Base-by-base conservation (phyloP, 2,113 vertebrate species). In the Saguinus imperator region DNA sequence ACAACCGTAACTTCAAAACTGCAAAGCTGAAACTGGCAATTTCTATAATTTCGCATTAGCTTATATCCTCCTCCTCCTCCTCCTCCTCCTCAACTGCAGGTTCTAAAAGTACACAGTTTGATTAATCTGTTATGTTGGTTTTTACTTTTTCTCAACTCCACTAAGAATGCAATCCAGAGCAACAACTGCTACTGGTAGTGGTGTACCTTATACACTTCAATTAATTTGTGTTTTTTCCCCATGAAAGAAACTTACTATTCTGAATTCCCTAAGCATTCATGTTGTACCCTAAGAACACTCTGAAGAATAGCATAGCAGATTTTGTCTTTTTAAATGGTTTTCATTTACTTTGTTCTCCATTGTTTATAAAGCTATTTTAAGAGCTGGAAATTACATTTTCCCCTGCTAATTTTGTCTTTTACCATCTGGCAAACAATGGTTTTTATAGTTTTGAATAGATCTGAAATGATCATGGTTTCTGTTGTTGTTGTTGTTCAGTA, bases 401-500 rank as follows among this genome's bases (percentile, higher is more conserved):
- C 93, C 92, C 85, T 97, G 94, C 85, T 98, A 98, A 98, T 98
- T 98, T 97, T 95, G 95, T 96, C 97, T 96, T 96, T 95, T 96
- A 90, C 97, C 97, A 98, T 98, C 98, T 98, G 97, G 95, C 95
- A 97, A 98, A 98, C 94, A 98, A 98, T 87, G 94, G 86, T 92
- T 98, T 96, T 97, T 87, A 81, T 96, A 52, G 48, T 98, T 98
- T 96, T 98, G 95, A 98, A 98, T 3, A 98, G 94, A 94, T 64
- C 75, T 98, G 97, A 98, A 98, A 97, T 98, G 92, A 94, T 70
- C 97, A 79, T 81, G 85, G 89, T 77, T 94, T 96, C 98, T 94
- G 37, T 90, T 92, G 80, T 90, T 90, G 80, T 77, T 94, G 95
- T 97, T 94, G 89, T 97, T 98, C 97, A 98, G 95, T 73, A 97